These are phyloP conservation scores for Stegostoma tigrinum DNA, from an alignment of 2,113 vertebrate species.

Conservation along the genomic window DNA sequence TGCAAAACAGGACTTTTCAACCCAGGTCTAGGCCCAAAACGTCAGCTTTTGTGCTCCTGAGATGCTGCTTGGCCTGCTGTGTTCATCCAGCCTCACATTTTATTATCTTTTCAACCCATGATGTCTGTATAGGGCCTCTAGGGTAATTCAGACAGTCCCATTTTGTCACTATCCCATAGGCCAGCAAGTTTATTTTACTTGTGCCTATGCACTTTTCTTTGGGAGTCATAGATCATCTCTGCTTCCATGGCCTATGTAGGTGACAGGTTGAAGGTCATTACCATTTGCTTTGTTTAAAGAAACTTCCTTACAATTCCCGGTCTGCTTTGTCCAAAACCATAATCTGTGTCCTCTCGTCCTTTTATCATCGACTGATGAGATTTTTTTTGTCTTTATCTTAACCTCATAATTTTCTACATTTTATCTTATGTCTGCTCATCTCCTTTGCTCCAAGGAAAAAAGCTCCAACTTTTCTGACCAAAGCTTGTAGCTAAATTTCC, in stretches of 20 bases:
- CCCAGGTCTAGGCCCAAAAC: no score
- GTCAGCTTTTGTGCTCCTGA: no score
- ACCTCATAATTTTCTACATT: background rate
- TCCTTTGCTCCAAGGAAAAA: no score
- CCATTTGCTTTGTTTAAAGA: no score
- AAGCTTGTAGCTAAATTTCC: background rate
- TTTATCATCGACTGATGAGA: background rate
- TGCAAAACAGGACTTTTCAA: background rate
- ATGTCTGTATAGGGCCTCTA: background rate
- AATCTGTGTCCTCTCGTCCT: background rate
- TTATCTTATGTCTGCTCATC: background rate
- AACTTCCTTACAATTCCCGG: background rate
- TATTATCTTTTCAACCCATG: background rate
- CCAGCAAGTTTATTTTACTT: background rate
- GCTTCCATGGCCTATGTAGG: background rate
- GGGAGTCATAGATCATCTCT: background rate
- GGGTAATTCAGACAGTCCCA: background rate
- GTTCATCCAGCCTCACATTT: no score
- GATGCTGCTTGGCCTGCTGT: no score
- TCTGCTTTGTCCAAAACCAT: no score
- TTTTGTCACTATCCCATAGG: background rate
- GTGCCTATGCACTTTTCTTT: background rate
- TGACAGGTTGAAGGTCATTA: background rate
- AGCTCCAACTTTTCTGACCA: background rate
- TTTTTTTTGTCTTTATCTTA: background rate